Conservation (phyloP, 1,140 invertebrate genomes). For the Philotrypesis tridentata region DNA sequence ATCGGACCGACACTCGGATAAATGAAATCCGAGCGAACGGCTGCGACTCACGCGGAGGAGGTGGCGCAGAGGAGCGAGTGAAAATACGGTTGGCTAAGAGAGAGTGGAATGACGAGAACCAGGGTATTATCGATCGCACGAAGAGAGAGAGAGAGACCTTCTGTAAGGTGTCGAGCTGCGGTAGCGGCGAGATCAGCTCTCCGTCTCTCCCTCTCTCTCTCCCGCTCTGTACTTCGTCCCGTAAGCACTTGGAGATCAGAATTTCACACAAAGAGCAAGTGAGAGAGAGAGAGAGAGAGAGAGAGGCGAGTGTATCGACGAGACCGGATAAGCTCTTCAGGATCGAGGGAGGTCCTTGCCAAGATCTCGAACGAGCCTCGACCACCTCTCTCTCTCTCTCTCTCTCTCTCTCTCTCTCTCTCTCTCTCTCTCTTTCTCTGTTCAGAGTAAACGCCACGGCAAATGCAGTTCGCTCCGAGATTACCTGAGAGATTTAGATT, state of each 20-base stretch:
- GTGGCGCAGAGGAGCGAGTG: background rate
- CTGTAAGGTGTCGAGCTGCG: slow-evolving; percentile 31
- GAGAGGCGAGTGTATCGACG: slow-evolving; percentile 6
- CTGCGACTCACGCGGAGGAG: background rate
- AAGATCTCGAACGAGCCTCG: background rate
- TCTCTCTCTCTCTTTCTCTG: no score
- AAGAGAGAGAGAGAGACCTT: slow-evolving; percentile 8
- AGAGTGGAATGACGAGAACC: background rate
- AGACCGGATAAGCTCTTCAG: slow-evolving; percentile 21
- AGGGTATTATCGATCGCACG: slow-evolving; percentile 21
- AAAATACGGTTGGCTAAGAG: background rate
- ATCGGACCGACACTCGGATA: background rate
- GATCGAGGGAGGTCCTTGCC: slow-evolving; percentile 14
- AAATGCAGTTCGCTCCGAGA: slow-evolving; percentile 10
- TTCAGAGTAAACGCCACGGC: background rate
- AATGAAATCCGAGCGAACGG: background rate
- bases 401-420: no score
- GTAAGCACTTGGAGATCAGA: slow-evolving; percentile 1
- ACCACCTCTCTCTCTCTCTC: no score
- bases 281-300: background rate
- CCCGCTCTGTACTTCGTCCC: background rate
- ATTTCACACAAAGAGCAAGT: slow-evolving; percentile 8
- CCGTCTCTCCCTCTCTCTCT: background rate
- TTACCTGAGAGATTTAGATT: slow-evolving; percentile 32
- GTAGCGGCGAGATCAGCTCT: slow-evolving; percentile 9